Evolutionary conservation across 2,797 vertebrate species (phyloP), one percentile per base, ranked within the genome.

Genomic region (Pteropus rufus): DNA sequence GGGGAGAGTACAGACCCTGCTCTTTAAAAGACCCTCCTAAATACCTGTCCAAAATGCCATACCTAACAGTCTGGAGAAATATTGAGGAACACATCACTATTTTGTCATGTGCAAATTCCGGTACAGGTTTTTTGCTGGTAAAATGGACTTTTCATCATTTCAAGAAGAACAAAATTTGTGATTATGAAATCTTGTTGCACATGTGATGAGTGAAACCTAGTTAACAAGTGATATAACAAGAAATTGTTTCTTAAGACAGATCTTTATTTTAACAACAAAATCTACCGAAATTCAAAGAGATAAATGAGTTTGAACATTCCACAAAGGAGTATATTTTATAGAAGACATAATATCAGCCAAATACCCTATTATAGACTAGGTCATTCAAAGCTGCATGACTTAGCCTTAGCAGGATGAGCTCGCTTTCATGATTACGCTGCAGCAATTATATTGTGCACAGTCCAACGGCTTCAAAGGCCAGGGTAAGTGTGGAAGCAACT

Each of bases 231-330:
- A 72, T 18, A 69, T 3, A 10, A 85, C 10, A 31, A 54, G 39
- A 44, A 77, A 72, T 5, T 24, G 12, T 60, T 85, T 84, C 64
- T 34, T 44, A 67, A 92, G 64, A 34, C 64, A 81, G 49, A 69
- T 29, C 34, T 83, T 81, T 69, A 39, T 54, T 56, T 85, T 69
- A 89, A 73, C 80, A 95, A 44, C 46, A 90, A 84, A 81, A 31
- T 77, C 31, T 90, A 44, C 19, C 52, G 23, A 80, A 86, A 87
- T 69, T 41, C 76, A 87, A 23, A 80, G 34, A 76, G 41, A 85
- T 44, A 58, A 81, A 60, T 12, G 10, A 67, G 19, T 56, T 82
- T 79, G 62, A 60, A 46, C 18, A 31, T 60, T 77, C 54, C 65
- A 85, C 44, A 52, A 67, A 46, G 72, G 29, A 36, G 9, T n/a